Base-by-base conservation (phyloP, 2,113 vertebrate genomes). In the Amia ocellicauda region DNA sequence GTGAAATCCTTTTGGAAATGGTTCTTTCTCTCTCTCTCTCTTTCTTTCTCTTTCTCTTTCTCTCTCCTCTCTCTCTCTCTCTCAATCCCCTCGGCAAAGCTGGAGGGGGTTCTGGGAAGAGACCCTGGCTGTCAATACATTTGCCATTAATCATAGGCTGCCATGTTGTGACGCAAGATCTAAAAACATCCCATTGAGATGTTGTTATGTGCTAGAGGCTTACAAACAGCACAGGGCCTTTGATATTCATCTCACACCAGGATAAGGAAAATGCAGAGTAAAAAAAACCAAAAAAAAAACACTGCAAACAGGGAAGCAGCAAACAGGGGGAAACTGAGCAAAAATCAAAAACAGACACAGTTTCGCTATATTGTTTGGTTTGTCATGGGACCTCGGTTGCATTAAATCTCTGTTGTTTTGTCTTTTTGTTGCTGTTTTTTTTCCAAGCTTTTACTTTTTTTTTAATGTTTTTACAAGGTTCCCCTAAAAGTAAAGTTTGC, bases 201-300 rank as follows among this genome's bases (percentile, higher is more conserved):
- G 83, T 80, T 67, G 75, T 81, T 81, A 78, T 88, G 84, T 81
- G 90, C 89, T 92, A 82, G 85, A 89, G 83, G 83, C 87, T 87
- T 86, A 89, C 80, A 80, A 88, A 86, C 80, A 85, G 84, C 80
- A 78, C 80, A 74, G 63, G 76, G 73, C 82, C 90, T 94, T 94
- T 95, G 90, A 92, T 94, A 94, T 92, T 90, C 85, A 74, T 89
- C 87, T 92, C 90, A 92, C 90, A 92, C 85, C 84, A 88, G 84
- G 86, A 86, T 88, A 88, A 90, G 89, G 89, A 88, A 92, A 91
- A 91, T 87, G 85, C 83, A 88, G 82, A 85, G 83, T 86, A 72
- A 74, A 70, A 83, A 76, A 68, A 70, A 58, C n/a, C 2, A 3
- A 36, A 1, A 50, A 68, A 70, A 69, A 61, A 61, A 63, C 67